Percentiles rank a stretch among this genome's conserved stretches.
These are phyloP conservation scores for Vollenhovia emeryi DNA, from an alignment of 1,140 invertebrate species.

Conservation along the genomic window DNA sequence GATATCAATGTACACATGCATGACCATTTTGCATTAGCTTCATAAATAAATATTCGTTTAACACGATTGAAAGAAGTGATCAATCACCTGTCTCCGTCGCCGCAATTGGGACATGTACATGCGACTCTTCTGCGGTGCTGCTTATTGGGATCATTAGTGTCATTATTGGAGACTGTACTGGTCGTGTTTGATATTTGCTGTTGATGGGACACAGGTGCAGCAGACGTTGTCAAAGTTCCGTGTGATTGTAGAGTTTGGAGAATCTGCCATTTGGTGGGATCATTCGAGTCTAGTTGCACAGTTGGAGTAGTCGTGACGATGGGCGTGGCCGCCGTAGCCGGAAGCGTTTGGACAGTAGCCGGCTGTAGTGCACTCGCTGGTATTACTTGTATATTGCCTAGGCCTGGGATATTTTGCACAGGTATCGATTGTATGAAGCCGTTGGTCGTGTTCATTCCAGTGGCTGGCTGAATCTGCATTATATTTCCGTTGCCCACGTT, in stretches of 20 bases:
- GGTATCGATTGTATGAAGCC: constrained; percentile 87
- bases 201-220: constrained; percentile 74
- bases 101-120: constrained; percentile 98
- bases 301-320: constrained; percentile 72
- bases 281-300: constrained; percentile 89
- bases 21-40: neutral
- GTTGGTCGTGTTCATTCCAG: constrained; percentile 78
- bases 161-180: constrained; percentile 65
- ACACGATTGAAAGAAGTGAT: neutral
- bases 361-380: constrained; percentile 86
- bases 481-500: constrained; percentile 80
- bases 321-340: constrained; percentile 70
- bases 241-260: constrained; percentile 87
- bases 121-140: constrained; percentile 91
- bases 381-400: constrained; percentile 92
- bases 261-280: constrained; percentile 93
- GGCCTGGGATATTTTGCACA: constrained; percentile 90
- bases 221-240: constrained; percentile 75
- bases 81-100: constrained; percentile 92
- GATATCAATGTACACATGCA: neutral
- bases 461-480: constrained; percentile 82
- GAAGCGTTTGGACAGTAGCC: constrained; percentile 80
- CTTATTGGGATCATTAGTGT: constrained; percentile 77
- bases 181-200: constrained; percentile 75
- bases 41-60: neutral